phyloP scores from a whole-genome alignment of 2,888 invertebrate genomes.

The Encarsia formosa region DNA sequence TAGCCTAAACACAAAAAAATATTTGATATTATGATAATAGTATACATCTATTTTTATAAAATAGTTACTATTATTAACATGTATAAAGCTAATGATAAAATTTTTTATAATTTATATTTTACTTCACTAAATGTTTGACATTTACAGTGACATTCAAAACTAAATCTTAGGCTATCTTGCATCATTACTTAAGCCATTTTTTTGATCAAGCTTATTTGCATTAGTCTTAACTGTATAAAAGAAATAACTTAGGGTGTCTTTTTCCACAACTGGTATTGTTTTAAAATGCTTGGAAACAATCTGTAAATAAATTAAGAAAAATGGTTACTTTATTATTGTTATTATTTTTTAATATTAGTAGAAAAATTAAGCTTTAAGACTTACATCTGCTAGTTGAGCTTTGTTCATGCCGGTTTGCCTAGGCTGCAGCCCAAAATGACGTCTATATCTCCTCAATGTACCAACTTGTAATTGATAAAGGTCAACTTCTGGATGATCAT shows the following conservation, averaged over 20 bases:
- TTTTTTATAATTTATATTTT: conserved; percentile 24
- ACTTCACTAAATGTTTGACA: conserved; percentile 34
- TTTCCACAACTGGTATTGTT: conserved; percentile 90
- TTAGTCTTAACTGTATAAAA: conserved; percentile 95
- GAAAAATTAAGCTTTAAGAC: conserved; percentile 35
- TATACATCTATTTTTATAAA: conserved; percentile 38
- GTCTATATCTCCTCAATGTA: conserved; percentile 89
- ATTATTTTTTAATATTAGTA: conserved; percentile 21
- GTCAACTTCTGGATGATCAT: conserved; percentile 88
- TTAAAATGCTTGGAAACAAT: conserved; percentile 92
- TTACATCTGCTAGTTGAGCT: conserved; percentile 92
- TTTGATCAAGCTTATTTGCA: conserved; percentile 80
- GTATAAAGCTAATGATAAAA: conserved; percentile 34
- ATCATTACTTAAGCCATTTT: conserved; percentile 70
- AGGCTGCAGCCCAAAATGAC: conserved; percentile 87
- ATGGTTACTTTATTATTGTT: background rate
- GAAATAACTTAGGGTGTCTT: conserved; percentile 90
- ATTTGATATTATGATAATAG: conserved; percentile 22
- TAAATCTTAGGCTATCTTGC: conserved; percentile 50
- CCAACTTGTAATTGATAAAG: conserved; percentile 90
- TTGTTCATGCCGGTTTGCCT: conserved; percentile 91
- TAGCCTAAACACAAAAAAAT: conserved; percentile 19
- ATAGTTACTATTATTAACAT: conserved; percentile 40
- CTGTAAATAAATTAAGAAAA: conserved; percentile 57
- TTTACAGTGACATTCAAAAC: conserved; percentile 26